Percentiles rank a stretch among this genome's conserved stretches.
phyloP scores from a whole-genome alignment of 1,140 invertebrate species.

The Wasmannia auropunctata region DNA sequence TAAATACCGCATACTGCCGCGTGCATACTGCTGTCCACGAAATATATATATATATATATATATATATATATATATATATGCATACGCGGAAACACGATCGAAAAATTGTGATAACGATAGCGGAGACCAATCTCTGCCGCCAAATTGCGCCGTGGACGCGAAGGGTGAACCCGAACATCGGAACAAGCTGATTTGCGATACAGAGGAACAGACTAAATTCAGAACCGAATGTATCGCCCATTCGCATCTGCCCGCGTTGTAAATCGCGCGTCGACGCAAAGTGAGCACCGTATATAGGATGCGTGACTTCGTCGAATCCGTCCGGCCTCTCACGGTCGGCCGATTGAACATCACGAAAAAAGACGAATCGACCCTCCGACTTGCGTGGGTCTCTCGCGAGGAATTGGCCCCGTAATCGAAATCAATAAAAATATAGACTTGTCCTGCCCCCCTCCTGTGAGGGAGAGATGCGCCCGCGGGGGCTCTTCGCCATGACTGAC shows the following conservation, averaged over 20 bases:
- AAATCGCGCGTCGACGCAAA: background rate
- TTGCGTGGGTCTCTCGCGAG: background rate
- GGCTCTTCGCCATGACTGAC: slow-evolving; percentile 78
- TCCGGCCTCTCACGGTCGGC: background rate
- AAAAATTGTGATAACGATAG: slow-evolving; percentile 76
- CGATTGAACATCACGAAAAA: slow-evolving; percentile 53
- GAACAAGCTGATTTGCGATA: slow-evolving; percentile 68
- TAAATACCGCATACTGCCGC: slow-evolving; percentile 75
- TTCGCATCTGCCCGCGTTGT: background rate
- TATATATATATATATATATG: slow-evolving; percentile 44
- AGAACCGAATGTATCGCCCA: background rate
- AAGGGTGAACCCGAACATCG: slow-evolving; percentile 65
- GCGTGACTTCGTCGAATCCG: background rate
- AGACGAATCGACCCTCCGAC: slow-evolving; percentile 35
- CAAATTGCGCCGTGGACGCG: slow-evolving; percentile 70
- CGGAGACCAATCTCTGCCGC: slow-evolving; percentile 72
- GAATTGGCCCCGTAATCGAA: slow-evolving; percentile 77
- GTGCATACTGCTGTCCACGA: slow-evolving; percentile 47
- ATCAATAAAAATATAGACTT: slow-evolving; percentile 83
- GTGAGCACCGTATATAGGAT: background rate
- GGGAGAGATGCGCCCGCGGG: slow-evolving; percentile 59
- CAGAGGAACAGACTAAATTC: slow-evolving; percentile 15
- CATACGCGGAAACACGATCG: slow-evolving; percentile 67
- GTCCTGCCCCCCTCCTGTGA: slow-evolving; percentile 58
- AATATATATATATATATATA: slow-evolving; percentile 57